These are phyloP conservation scores for Hydropotes inermis DNA, from an alignment of 2,113 vertebrate species.

Conservation along the genomic window DNA sequence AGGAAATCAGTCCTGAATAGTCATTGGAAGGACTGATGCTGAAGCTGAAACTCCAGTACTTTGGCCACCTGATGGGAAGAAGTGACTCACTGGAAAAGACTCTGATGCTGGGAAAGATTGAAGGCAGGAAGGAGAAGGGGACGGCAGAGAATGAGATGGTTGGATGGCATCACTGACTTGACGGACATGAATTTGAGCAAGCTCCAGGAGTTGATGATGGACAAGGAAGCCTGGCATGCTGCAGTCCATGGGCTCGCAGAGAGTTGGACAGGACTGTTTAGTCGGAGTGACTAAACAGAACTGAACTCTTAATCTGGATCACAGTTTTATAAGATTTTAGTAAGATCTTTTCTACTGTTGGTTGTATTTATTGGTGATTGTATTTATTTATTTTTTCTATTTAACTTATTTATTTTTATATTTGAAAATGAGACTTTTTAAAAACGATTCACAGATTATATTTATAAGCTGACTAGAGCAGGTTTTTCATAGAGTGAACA, in stretches of 20 bases:
- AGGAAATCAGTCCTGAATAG: not conserved
- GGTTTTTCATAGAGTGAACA: not conserved
- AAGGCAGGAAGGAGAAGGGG: not conserved
- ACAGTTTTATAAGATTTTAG: constrained; percentile 8
- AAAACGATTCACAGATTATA: not conserved
- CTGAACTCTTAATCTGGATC: not conserved
- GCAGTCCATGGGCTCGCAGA: not conserved
- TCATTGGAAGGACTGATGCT: not conserved
- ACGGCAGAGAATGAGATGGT: not conserved
- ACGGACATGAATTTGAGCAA: not conserved
- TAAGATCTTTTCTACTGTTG: not conserved
- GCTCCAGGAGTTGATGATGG: not conserved
- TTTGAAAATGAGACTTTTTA: not conserved
- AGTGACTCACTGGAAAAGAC: not conserved
- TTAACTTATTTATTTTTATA: constrained; percentile 64
- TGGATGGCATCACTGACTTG: not conserved
- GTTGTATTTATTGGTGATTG: constrained; percentile 56
- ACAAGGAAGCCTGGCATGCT: not conserved
- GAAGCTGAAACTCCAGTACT: not conserved
- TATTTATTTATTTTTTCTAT: constrained; percentile 64
- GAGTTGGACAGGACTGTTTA: not conserved
- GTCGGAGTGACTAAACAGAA: not conserved
- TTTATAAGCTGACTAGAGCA: constrained; percentile 22
- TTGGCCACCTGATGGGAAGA: not conserved
- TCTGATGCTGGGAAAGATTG: not conserved